phyloP scores from a whole-genome alignment of 2,797 vertebrate species.

The Eleutherodactylus coqui region DNA sequence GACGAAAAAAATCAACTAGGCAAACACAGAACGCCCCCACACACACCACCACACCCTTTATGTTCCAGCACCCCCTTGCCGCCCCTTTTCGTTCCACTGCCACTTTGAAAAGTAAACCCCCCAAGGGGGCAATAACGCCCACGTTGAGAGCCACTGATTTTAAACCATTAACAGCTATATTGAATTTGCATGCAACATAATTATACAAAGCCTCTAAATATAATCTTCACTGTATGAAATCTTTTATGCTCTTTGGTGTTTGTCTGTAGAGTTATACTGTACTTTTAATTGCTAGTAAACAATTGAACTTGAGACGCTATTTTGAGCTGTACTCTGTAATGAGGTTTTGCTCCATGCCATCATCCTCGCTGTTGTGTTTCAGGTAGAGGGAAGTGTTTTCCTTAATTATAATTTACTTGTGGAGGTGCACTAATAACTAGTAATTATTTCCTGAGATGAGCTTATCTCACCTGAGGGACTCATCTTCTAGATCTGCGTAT shows the following conservation, averaged over 20 bases:
- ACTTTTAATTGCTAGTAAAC: constrained; percentile 18
- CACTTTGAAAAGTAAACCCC: too few relatives aligned
- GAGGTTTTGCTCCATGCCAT: constrained; percentile 6
- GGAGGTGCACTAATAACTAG: constrained; percentile 65
- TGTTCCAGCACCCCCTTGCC: too few relatives aligned
- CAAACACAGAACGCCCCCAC: too few relatives aligned
- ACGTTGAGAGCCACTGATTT: too few relatives aligned
- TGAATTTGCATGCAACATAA: neutral
- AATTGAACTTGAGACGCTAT: neutral
- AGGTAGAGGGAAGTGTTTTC: constrained; percentile 58
- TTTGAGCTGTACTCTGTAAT: neutral
- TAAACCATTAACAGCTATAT: neutral
- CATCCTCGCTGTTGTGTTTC: constrained; percentile 22
- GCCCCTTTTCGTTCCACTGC: too few relatives aligned
- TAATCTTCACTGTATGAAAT: neutral
- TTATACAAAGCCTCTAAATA: neutral
- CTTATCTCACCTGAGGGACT: constrained; percentile 69
- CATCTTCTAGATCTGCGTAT: constrained; percentile 64
- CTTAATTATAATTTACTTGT: constrained; percentile 68
- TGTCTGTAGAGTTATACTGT: neutral
- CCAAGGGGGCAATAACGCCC: too few relatives aligned
- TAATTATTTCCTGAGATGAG: constrained; percentile 71
- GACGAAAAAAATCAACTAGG: too few relatives aligned
- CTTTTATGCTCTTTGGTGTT: neutral
- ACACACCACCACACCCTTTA: too few relatives aligned